These are phyloP conservation scores for Steatocranus sp. DNA, from an alignment of 2,797 vertebrate species.

Conservation along the genomic window DNA sequence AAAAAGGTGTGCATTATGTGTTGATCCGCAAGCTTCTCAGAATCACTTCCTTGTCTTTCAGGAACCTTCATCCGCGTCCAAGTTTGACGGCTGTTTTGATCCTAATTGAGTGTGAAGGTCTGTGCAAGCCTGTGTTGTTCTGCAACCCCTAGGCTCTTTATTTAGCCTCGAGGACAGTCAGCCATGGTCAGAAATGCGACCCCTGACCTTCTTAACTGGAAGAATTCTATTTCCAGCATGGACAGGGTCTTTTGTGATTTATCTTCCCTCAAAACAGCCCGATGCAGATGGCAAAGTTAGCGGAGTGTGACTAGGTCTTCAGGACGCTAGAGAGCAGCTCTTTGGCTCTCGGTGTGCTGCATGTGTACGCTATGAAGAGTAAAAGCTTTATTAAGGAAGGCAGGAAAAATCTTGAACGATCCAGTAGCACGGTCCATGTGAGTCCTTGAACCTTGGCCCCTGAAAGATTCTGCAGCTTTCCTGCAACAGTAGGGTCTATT, in stretches of 20 bases:
- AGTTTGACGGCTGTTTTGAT: conserved; percentile 57
- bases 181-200: conserved; percentile 77
- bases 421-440: neutral
- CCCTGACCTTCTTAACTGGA: conserved; percentile 76
- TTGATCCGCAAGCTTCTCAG: neutral
- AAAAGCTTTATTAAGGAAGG: conserved; percentile 5
- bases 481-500: conserved; percentile 41
- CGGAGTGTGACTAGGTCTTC: conserved; percentile 52
- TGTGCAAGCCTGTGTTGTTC: conserved; percentile 39
- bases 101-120: conserved; percentile 60
- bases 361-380: neutral
- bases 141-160: conserved; percentile 71
- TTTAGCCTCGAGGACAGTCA: conserved; percentile 73
- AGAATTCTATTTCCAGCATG: conserved; percentile 73
- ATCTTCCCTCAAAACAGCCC: conserved; percentile 65
- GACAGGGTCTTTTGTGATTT: conserved; percentile 63
- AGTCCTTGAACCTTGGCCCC: conserved; percentile 46
- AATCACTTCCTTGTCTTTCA: conserved; percentile 10
- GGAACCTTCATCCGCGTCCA: conserved; percentile 37
- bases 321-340: conserved; percentile 22
- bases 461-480: conserved; percentile 35
- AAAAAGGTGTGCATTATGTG: neutral
- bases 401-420: neutral
- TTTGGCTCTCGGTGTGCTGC: neutral
- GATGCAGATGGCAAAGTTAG: conserved; percentile 69